These are phyloP conservation scores for Synchiropus splendidus DNA, from an alignment of 2,113 vertebrate species.

Conservation along the genomic window DNA sequence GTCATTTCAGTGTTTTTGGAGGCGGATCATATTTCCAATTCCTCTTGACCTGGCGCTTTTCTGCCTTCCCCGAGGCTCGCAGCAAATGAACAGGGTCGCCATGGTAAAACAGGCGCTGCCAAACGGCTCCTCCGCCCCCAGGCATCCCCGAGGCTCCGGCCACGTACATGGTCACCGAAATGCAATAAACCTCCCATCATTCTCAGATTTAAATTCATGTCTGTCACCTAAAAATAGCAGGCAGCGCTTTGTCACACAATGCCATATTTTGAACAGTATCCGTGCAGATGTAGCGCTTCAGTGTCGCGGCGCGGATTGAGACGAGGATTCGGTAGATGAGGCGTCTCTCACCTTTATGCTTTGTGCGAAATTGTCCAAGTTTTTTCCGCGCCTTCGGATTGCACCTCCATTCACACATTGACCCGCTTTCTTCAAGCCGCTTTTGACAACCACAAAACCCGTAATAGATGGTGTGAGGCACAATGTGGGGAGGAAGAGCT, in stretches of 20 bases:
- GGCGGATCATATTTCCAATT: slow-evolving; percentile 44
- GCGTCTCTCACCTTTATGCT: slow-evolving; percentile 36
- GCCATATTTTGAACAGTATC: slow-evolving; percentile 22
- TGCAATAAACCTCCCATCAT: slow-evolving; percentile 33
- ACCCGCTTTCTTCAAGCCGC: slow-evolving; percentile 36
- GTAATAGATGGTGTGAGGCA: slow-evolving; percentile 39
- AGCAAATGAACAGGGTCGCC: slow-evolving; percentile 30
- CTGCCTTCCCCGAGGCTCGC: slow-evolving; percentile 23
- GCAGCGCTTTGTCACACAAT: slow-evolving; percentile 19
- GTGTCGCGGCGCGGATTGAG: slow-evolving; percentile 17
- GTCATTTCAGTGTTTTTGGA: slow-evolving; percentile 42
- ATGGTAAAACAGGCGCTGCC: slow-evolving; percentile 32
- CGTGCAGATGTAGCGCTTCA: slow-evolving; percentile 18
- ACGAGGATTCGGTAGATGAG: slow-evolving; percentile 34
- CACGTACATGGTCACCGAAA: slow-evolving; percentile 25
- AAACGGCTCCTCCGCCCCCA: slow-evolving; percentile 15
- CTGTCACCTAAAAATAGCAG: slow-evolving; percentile 24
- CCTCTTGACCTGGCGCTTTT: slow-evolving; percentile 26
- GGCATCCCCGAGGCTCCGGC: slow-evolving; percentile 24
- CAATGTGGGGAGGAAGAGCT: slow-evolving; percentile 17
- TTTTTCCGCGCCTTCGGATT: slow-evolving; percentile 35
- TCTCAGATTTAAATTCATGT: slow-evolving; percentile 34
- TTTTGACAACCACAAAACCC: slow-evolving; percentile 37
- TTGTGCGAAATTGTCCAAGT: slow-evolving; percentile 36
- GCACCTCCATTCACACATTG: slow-evolving; percentile 41